Percentiles rank a stretch among this genome's conserved stretches.
Evolutionary conservation across 2,888 invertebrate species (phyloP).

Genomic region (Mythimna pallens): DNA sequence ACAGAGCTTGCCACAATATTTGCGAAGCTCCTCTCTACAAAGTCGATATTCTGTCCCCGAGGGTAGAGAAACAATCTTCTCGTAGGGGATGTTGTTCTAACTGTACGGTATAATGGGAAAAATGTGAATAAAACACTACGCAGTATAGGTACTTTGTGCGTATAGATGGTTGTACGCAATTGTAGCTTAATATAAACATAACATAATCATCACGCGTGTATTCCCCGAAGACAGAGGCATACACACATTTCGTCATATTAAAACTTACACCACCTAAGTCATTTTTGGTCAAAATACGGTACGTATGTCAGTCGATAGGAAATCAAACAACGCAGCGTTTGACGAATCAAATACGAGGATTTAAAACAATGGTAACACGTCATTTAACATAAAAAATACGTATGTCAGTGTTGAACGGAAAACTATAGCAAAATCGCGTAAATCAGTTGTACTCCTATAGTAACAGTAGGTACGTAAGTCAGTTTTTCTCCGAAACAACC

Average conservation of each 20-base stretch:
- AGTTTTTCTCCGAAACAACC: too few relatives aligned
- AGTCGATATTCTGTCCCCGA: conserved; percentile 60
- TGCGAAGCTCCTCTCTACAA: conserved; percentile 56
- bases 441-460: too few relatives aligned
- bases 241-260: background rate
- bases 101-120: conserved; percentile 52
- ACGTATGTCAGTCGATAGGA: too few relatives aligned
- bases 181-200: conserved; percentile 1
- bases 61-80: conserved; percentile 61
- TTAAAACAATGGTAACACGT: too few relatives aligned
- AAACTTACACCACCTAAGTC: too few relatives aligned
- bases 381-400: too few relatives aligned
- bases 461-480: too few relatives aligned
- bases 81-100: conserved; percentile 53
- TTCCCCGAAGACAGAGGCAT: background rate
- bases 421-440: too few relatives aligned
- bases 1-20: conserved; percentile 61
- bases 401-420: too few relatives aligned
- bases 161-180: conserved; percentile 14
- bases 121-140: conserved; percentile 52
- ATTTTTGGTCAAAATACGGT: too few relatives aligned
- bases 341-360: too few relatives aligned
- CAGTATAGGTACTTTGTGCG: background rate
- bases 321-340: too few relatives aligned
- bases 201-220: background rate